Evolutionary conservation across 2,888 invertebrate genomes (phyloP).

Genomic region (Heteromyza rotundicornis): DNA sequence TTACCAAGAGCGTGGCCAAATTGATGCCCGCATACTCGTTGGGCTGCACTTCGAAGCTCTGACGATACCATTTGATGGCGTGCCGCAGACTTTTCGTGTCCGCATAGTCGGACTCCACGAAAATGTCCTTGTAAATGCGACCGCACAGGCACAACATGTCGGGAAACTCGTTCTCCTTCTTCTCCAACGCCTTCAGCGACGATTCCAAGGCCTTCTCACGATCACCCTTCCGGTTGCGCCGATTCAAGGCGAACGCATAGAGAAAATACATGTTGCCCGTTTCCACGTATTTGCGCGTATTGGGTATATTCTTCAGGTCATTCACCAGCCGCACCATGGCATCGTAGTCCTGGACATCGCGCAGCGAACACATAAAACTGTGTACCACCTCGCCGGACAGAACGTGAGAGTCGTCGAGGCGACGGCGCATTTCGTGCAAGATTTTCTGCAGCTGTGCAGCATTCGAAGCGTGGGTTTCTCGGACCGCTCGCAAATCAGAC

Average conservation of each 20-base stretch:
- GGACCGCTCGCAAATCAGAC: slow-evolving; percentile 87
- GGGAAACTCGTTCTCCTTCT: slow-evolving; percentile 93
- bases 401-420: slow-evolving; percentile 96
- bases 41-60: slow-evolving; percentile 97
- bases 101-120: slow-evolving; percentile 92
- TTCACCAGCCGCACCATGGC: slow-evolving; percentile 97
- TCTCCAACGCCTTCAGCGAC: slow-evolving; percentile 88
- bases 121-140: slow-evolving; percentile 95
- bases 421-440: slow-evolving; percentile 86
- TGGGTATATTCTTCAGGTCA: slow-evolving; percentile 88
- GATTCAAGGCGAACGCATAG: slow-evolving; percentile 97
- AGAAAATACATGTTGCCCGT: slow-evolving; percentile 90
- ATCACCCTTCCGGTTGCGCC: slow-evolving; percentile 92
- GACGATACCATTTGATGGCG: slow-evolving; percentile 97
- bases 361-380: slow-evolving; percentile 89
- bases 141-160: slow-evolving; percentile 98
- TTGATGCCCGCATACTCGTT: slow-evolving; percentile 99
- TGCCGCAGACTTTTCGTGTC: slow-evolving; percentile 86
- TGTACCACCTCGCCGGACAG: slow-evolving; percentile 95
- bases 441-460: slow-evolving; percentile 77
- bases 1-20: slow-evolving; percentile 94
- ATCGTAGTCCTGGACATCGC: slow-evolving; percentile 95
- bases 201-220: slow-evolving; percentile 91
- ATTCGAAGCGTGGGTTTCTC: slow-evolving; percentile 81
- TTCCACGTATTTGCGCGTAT: slow-evolving; percentile 84